Evolutionary conservation across 2,888 invertebrate genomes (phyloP), one percentile per base, ranked within the genome.

Genomic region (Acleris laterana): DNA sequence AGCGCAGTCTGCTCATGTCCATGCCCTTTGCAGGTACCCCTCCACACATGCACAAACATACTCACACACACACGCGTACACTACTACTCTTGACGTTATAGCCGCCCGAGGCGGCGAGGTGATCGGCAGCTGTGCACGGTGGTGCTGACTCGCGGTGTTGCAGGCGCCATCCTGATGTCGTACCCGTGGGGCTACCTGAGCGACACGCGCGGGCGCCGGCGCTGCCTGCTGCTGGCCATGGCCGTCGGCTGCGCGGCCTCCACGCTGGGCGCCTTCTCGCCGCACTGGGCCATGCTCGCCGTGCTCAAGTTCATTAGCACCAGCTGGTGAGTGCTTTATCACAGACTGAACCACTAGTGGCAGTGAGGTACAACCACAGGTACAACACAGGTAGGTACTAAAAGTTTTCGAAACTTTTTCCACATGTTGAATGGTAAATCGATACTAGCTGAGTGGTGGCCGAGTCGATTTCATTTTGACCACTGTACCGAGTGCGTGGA

Each of bases 1-100:
- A 95, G 75, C 94, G 95, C 73, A 95, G 95, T 17, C 84, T 94
- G 55, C 87, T 96, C 11, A 94, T 95, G 71, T 94, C 95, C 3
- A 91, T 94, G 66, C 95, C 96, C 66, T 93, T 96, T 77, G 77
- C 94, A 51, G 96, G 95, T 95, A 76, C 32, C 32, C 9, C 9
- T 9, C 3, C 85, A 53, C 20, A 16, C 46, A 9, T 50, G 20
- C 19, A 9, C 9, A 48, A 2, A 17, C 3, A 19, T 6, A 9
- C 5, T 3, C 11, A 49, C 19, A 20, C 32, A 1, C 28, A 28
- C 85, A 53, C 20, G 19, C 46, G 3, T 48, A 49, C 20, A 13
- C 11, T n/a, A n/a, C n/a, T n/a, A n/a, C n/a, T n/a, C n/a, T 32
- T 32, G 25, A 25, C 11, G 3, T 0, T 11, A 11, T 32, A 32